These are phyloP conservation scores for Anniella stebbinsi DNA, from an alignment of 2,797 vertebrate species.

Conservation along the genomic window DNA sequence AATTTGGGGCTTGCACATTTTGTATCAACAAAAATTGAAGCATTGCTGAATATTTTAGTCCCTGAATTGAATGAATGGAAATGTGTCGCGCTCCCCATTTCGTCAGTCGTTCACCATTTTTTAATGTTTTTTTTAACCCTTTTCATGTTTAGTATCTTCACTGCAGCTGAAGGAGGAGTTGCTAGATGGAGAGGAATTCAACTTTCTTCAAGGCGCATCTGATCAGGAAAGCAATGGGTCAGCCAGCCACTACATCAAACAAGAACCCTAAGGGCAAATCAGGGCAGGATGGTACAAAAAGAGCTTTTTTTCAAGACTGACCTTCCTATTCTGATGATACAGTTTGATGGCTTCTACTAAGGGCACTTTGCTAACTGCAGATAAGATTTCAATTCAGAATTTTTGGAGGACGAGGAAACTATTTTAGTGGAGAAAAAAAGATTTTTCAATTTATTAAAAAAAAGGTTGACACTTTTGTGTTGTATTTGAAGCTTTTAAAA, in stretches of 20 bases:
- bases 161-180: slow-evolving; percentile 93
- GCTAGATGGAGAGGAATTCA: slow-evolving; percentile 92
- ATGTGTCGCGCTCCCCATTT: background rate
- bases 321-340: slow-evolving; percentile 72
- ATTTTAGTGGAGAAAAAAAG: slow-evolving; percentile 80
- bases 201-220: slow-evolving; percentile 93
- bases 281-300: slow-evolving; percentile 57
- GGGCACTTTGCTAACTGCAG: slow-evolving; percentile 90
- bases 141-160: slow-evolving; percentile 84
- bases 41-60: background rate
- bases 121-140: background rate
- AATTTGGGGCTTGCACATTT: background rate
- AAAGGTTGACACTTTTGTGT: slow-evolving; percentile 90
- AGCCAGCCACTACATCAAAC: slow-evolving; percentile 97
- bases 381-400: slow-evolving; percentile 87
- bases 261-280: slow-evolving; percentile 88
- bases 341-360: slow-evolving; percentile 77
- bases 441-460: slow-evolving; percentile 88
- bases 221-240: slow-evolving; percentile 98
- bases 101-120: background rate
- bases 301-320: slow-evolving; percentile 77
- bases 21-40: slow-evolving; percentile 6
- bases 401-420: slow-evolving; percentile 79
- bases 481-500: slow-evolving; percentile 97
- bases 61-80: slow-evolving; percentile 9